phyloP scores from a whole-genome alignment of 2,797 vertebrate species.

The Coracias cyanogaster region DNA sequence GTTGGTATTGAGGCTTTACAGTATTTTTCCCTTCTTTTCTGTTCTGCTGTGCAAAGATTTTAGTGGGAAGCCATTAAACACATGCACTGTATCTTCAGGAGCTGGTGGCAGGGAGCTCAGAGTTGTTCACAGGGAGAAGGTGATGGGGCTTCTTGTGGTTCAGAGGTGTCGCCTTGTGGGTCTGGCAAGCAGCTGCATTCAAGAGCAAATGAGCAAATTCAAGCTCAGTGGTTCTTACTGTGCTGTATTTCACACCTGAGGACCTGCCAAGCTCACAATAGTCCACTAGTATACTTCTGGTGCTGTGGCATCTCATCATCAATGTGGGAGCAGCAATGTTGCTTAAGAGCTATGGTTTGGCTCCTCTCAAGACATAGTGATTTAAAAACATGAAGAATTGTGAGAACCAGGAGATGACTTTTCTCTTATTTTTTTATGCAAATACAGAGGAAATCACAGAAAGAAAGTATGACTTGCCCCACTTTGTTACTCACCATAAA shows the following conservation, averaged over 20 bases:
- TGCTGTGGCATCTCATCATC: not conserved
- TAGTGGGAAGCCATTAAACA: not conserved
- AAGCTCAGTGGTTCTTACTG: not conserved
- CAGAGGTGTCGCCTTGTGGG: not conserved
- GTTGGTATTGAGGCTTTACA: not conserved
- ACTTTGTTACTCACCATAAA: not conserved
- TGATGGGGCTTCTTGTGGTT: not conserved
- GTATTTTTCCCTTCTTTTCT: not conserved
- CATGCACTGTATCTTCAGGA: not conserved
- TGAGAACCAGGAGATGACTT: not conserved
- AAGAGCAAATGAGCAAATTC: not conserved
- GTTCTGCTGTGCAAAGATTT: not conserved
- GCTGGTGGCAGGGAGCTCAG: not conserved
- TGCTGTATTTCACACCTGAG: not conserved
- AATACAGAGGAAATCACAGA: not conserved
- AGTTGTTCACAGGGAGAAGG: not conserved
- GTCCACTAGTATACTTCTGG: not conserved
- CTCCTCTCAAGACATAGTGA: not conserved
- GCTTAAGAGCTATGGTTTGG: not conserved
- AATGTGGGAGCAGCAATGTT: fast-evolving
- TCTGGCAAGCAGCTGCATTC: not conserved
- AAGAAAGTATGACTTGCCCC: not conserved
- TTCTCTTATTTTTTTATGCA: not conserved
- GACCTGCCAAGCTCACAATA: not conserved
- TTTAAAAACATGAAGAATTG: not conserved